Conservation (phyloP, 64 coral and sea anemone genomes). For the Dendronephthya gigantea region DNA sequence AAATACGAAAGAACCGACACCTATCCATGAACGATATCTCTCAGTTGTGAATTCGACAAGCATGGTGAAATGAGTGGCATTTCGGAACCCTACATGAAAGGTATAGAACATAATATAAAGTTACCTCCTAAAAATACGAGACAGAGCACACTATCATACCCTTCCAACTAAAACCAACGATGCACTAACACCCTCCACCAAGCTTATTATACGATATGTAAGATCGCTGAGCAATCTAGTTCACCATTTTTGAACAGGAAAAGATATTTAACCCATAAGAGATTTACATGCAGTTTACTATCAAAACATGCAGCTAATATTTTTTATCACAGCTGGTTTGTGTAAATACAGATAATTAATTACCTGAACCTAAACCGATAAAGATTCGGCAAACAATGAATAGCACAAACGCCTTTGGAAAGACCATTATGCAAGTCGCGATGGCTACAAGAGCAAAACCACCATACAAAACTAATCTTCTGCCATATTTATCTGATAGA, state of each 20-base stretch:
- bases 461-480: background rate
- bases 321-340: too few relatives aligned
- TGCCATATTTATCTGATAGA: constrained; percentile 23
- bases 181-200: too few relatives aligned
- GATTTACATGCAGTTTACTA: background rate
- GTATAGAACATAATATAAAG: background rate
- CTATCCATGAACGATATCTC: background rate
- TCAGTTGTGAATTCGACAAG: background rate
- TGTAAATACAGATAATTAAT: too few relatives aligned
- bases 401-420: background rate
- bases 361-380: background rate
- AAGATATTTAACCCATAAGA: too few relatives aligned
- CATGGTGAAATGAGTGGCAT: background rate
- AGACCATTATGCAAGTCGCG: background rate
- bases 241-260: background rate
- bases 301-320: too few relatives aligned
- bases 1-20: background rate
- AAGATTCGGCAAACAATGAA: constrained; percentile 5
- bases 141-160: too few relatives aligned
- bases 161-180: too few relatives aligned
- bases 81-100: background rate
- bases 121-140: too few relatives aligned
- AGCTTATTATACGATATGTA: background rate
- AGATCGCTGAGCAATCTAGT: background rate
- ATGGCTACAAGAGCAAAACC: background rate